These are phyloP conservation scores for Danaus chrysippus DNA, from an alignment of 2,888 invertebrate species.

Conservation along the genomic window DNA sequence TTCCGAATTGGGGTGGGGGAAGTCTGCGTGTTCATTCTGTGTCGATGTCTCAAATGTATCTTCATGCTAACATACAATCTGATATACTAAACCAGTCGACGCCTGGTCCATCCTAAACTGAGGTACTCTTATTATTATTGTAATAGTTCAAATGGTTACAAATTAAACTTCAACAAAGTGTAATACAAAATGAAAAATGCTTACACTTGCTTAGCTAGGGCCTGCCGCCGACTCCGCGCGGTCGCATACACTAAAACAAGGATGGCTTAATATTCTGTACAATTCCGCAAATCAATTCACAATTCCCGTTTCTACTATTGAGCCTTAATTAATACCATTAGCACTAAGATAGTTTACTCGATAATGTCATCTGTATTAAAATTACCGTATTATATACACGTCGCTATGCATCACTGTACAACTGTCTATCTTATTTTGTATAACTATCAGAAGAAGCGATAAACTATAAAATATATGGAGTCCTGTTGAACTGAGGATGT, in stretches of 20 bases:
- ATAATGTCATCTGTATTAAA: conserved; percentile 71
- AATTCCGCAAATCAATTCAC: conserved; percentile 69
- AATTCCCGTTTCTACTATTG: conserved; percentile 65
- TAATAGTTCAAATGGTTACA: conserved; percentile 77
- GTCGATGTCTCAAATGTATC: conserved; percentile 68
- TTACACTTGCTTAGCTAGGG: conserved; percentile 76
- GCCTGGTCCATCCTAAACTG: conserved; percentile 78
- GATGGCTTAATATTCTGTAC: conserved; percentile 66
- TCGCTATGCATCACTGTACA: conserved; percentile 74
- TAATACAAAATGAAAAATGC: conserved; percentile 75
- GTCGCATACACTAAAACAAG: conserved; percentile 56
- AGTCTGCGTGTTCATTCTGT: conserved; percentile 59
- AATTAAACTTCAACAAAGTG: conserved; percentile 77
- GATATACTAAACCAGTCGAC: conserved; percentile 74
- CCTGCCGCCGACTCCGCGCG: conserved; percentile 66
- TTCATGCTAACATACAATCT: conserved; percentile 64
- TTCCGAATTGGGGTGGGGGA: conserved; percentile 51
- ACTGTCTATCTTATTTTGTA: conserved; percentile 70
- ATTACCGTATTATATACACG: conserved; percentile 74
- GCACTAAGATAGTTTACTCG: conserved; percentile 72
- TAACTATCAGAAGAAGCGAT: conserved; percentile 65
- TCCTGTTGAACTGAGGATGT: conserved; percentile 70
- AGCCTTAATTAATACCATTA: conserved; percentile 69
- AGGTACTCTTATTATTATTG: conserved; percentile 73
- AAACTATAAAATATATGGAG: conserved; percentile 44